Conservation (phyloP, 2,113 vertebrate genomes). For the Chionomys nivalis region DNA sequence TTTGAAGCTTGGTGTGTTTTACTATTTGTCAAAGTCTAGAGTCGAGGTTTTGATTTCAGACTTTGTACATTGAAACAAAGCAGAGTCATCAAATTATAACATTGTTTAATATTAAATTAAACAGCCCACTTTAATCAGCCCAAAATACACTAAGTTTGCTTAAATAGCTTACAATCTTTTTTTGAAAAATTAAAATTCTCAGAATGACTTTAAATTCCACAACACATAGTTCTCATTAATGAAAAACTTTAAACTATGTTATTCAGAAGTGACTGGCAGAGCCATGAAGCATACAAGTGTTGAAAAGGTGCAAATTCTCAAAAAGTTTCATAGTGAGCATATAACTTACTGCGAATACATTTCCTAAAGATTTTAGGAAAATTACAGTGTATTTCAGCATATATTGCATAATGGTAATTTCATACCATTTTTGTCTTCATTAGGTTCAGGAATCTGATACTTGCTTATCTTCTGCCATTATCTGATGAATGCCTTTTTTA, state of each 20-base stretch:
- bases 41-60: slow-evolving; percentile 6
- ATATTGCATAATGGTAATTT: neutral
- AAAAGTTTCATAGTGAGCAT: slow-evolving; percentile 37
- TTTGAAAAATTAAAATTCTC: slow-evolving; percentile 10
- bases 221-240: slow-evolving; percentile 27
- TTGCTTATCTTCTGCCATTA: neutral
- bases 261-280: slow-evolving; percentile 45
- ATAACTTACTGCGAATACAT: slow-evolving; percentile 48
- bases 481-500: neutral
- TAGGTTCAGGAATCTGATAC: slow-evolving; percentile 12
- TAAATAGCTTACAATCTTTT: slow-evolving; percentile 50
- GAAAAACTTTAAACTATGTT: slow-evolving; percentile 46
- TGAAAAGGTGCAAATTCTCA: slow-evolving; percentile 60
- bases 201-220: slow-evolving; percentile 20
- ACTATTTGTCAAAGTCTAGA: slow-evolving; percentile 3
- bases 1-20: neutral
- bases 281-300: neutral
- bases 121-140: neutral
- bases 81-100: neutral
- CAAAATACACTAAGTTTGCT: slow-evolving; percentile 16
- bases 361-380: slow-evolving; percentile 18
- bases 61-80: slow-evolving; percentile 32
- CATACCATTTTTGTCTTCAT: slow-evolving; percentile 20
- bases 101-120: slow-evolving; percentile 1
- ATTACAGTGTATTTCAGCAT: slow-evolving; percentile 51